Evolutionary conservation across 2,113 vertebrate species (phyloP), one percentile per base, ranked within the genome.

Genomic region (Eurystomus gularis): DNA sequence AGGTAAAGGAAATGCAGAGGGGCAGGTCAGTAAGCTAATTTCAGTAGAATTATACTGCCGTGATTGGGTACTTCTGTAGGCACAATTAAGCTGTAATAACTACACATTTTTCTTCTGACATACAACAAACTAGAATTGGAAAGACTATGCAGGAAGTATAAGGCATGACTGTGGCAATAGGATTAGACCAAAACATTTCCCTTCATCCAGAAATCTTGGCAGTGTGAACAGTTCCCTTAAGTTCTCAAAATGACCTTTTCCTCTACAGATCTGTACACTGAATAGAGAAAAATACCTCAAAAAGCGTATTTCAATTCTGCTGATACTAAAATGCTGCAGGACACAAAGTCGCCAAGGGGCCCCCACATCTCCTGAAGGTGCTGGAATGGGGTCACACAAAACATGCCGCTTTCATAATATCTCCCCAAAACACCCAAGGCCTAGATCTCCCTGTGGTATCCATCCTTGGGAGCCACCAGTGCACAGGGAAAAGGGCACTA

Each of bases 181-280:
- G 76, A 93, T 94, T 80, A 91, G 52, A 75, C 33, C 25, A 26
- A 92, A 90, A 33, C 55, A 91, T 79, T 92, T 94, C 61, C 61
- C n/a, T 13, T 86, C 69, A 83, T 82, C 25, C 68, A 58, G 57
- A 95, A 93, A 79, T 88, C 61, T 51, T 88, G 72, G 69, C 52
- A 88, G 60, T 60, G 58, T 29, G 46, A 86, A 61, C 46, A 39
- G 39, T 37, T 92, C 57, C 44, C 51, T 64, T 4, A 9, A 12
- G 76, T 86, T 88, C 28, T 75, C 49, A 24, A 76, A 40, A 55
- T 39, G 7, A 81, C 0, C 8, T 55, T 92, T 82, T 71, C 11
- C 39, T 73, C 18, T 51, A 31, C 10, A 64, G 14, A 66, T 60
- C 29, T 69, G 11, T 40, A 25, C 58, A 84, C 58, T 86, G 69